These are phyloP conservation scores for Drosophila melanica DNA, from an alignment of 1,140 invertebrate species.

Conservation along the genomic window DNA sequence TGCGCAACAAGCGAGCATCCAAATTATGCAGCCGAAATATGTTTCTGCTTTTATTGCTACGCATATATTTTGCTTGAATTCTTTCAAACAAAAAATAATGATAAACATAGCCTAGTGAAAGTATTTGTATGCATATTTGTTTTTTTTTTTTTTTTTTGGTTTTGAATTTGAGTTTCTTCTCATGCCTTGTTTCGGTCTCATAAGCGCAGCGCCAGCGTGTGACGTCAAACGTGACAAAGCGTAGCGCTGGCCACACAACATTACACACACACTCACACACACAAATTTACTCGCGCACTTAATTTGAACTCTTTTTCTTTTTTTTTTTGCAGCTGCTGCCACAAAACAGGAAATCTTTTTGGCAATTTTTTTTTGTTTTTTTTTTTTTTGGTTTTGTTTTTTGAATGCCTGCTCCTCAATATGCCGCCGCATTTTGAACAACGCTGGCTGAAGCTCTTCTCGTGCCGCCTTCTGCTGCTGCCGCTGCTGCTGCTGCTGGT, in stretches of 20 bases:
- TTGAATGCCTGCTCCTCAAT: conserved; percentile 60
- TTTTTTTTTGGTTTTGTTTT: conserved; percentile 47
- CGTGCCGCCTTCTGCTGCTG: conserved; percentile 54
- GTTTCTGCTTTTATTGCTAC: conserved; percentile 2
- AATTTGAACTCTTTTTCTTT: conserved; percentile 41
- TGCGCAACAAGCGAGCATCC: conserved; percentile 27
- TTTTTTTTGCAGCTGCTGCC: conserved; percentile 58
- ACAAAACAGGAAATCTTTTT: conserved; percentile 73
- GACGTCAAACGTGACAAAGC: conserved; percentile 69
- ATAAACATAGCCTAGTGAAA: conserved; percentile 59
- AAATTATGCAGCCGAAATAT: conserved; percentile 19
- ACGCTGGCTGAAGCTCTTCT: conserved; percentile 74
- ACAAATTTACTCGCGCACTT: conserved; percentile 20
- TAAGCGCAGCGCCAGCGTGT: conserved; percentile 42
- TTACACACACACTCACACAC: conserved; percentile 48
- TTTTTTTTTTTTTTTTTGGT: conserved; percentile 25
- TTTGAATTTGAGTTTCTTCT: conserved; percentile 56
- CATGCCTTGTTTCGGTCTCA: conserved; percentile 50
- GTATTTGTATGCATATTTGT: conserved; percentile 63
- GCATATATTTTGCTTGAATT: conserved; percentile 42
- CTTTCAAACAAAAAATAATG: conserved; percentile 37
- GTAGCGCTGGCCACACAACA: conserved; percentile 16
- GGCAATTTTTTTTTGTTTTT: conserved; percentile 44
- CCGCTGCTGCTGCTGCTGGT: conserved; percentile 48
- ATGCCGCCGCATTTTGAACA: conserved; percentile 73